phyloP scores from a whole-genome alignment of 2,888 invertebrate genomes.

The Leucophenga maculata region DNA sequence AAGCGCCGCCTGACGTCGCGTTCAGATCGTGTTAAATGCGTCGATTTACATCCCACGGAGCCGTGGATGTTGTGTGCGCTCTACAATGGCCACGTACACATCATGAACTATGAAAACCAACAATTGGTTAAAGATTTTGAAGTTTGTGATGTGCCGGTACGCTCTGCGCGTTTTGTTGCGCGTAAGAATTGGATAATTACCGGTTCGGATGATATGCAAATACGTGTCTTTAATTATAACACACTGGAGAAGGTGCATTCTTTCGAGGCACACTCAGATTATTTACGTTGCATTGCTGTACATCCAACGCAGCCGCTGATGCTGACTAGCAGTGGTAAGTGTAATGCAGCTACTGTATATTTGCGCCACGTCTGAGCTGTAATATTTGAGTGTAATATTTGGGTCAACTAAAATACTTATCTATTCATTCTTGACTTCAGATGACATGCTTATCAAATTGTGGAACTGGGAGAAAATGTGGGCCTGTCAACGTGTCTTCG shows the following conservation, averaged over 20 bases:
- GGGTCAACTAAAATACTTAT: background rate
- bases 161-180: constrained; percentile 95
- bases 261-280: constrained; percentile 99
- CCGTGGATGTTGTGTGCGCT: constrained; percentile 99
- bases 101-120: constrained; percentile 99
- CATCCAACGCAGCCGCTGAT: constrained; percentile 98
- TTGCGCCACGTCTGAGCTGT: background rate
- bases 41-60: constrained; percentile 97
- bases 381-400: background rate
- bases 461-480: constrained; percentile 99
- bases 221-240: constrained; percentile 98
- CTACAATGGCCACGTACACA: constrained; percentile 99
- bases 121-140: constrained; percentile 90
- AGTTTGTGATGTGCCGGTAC: constrained; percentile 96
- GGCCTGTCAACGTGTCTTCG: constrained; percentile 98
- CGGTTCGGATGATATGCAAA: constrained; percentile 96
- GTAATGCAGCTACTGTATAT: no score
- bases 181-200: constrained; percentile 99
- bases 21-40: constrained; percentile 98
- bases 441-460: constrained; percentile 97
- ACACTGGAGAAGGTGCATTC: constrained; percentile 95
- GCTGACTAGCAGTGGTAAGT: constrained; percentile 94
- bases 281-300: constrained; percentile 94
- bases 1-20: constrained; percentile 97
- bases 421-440: constrained; percentile 73